Evolutionary conservation across 2,888 invertebrate genomes (phyloP).

Genomic region (Harpalus rufipes): DNA sequence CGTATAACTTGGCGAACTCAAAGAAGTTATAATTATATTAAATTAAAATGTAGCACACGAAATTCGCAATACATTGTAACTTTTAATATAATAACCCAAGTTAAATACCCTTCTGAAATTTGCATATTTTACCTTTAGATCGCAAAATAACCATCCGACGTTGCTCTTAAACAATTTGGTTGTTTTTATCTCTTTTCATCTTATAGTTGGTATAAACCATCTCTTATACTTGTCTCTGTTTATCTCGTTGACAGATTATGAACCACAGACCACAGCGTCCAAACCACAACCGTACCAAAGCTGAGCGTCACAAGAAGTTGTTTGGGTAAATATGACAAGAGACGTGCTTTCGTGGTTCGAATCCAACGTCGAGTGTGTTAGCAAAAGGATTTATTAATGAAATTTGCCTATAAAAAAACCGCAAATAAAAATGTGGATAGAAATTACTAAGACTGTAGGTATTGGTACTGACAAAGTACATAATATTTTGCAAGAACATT

Average conservation of each 20-base stretch:
- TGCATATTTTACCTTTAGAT: conserved; percentile 63
- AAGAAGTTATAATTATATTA: conserved; percentile 59
- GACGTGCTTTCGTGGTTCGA: conserved; percentile 2
- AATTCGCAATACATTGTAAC: conserved; percentile 51
- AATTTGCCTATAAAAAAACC: too few species aligned
- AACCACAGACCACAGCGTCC: conserved; percentile 75
- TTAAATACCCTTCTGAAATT: conserved; percentile 45
- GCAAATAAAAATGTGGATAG: too few species aligned
- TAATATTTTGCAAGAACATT: too few species aligned
- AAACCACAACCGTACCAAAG: conserved; percentile 52
- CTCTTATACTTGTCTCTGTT: not conserved
- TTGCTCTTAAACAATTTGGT: not conserved
- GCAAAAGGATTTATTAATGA: too few species aligned
- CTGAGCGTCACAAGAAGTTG: conserved; percentile 72
- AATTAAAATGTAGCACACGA: conserved; percentile 39
- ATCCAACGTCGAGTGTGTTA: not conserved
- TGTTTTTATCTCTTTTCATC: not conserved
- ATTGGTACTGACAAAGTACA: too few species aligned
- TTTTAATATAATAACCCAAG: conserved; percentile 61
- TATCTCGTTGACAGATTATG: conserved; percentile 75
- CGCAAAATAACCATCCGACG: not conserved
- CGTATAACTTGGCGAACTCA: conserved; percentile 1
- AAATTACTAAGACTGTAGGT: too few species aligned
- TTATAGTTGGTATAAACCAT: not conserved
- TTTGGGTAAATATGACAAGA: conserved; percentile 76